Evolutionary conservation across 2,113 vertebrate species (phyloP).

Genomic region (Formicarius rufipectus): DNA sequence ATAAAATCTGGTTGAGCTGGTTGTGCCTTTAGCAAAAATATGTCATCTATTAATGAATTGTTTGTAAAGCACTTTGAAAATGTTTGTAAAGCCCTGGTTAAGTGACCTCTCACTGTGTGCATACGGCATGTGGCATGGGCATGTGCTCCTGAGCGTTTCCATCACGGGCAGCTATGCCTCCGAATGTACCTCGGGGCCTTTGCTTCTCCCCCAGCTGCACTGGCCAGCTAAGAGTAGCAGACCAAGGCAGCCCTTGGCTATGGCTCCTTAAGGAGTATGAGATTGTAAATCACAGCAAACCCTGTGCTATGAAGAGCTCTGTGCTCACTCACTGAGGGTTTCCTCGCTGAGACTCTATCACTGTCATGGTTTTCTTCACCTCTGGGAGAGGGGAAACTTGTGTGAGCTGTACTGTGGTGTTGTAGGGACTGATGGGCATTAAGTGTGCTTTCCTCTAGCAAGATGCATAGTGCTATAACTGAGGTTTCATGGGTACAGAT

Average conservation of each 20-base stretch:
- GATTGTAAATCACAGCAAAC: neutral
- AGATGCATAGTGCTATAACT: neutral
- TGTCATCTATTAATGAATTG: constrained; percentile 54
- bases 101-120: neutral
- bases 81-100: neutral
- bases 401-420: neutral
- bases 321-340: neutral
- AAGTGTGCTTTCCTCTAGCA: neutral
- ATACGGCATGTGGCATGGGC: neutral
- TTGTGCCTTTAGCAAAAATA: constrained; percentile 56
- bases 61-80: constrained; percentile 44
- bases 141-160: neutral
- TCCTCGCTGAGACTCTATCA: fast-evolving
- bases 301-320: neutral
- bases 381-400: neutral
- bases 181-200: fast-evolving
- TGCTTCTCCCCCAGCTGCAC: neutral
- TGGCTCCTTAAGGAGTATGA: neutral
- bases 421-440: neutral
- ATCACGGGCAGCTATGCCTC: fast-evolving
- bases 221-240: neutral
- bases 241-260: neutral
- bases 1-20: constrained; percentile 52
- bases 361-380: neutral
- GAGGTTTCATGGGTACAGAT: neutral